Evolutionary conservation across 1,140 invertebrate species (phyloP), one percentile per base, ranked within the genome.

Genomic region (Tenebrio molitor): DNA sequence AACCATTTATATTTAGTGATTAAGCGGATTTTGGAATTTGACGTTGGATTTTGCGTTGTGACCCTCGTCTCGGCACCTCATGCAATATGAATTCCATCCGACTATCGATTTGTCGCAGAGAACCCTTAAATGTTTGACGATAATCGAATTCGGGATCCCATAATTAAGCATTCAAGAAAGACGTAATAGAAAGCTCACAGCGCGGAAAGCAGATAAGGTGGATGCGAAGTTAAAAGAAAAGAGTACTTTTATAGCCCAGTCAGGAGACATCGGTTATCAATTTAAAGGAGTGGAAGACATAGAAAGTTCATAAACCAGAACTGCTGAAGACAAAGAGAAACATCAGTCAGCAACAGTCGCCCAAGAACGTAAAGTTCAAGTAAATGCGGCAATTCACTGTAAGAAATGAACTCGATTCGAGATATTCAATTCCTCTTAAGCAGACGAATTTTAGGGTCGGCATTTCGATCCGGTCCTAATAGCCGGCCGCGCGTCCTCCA

Each of bases 301-400:
- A 44, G 69, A 67, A 65, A 67, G 71, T 77, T 72, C 64, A 74
- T 78, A 75, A 79, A 78, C 72, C 73, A 65, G 68, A 66, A 66
- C 19, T 69, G 64, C 19, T 53, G 39, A 67, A 75, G 75, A 80
- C 79, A 80, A 80, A 80, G 75, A 71, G 74, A 73, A 76, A 78
- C 78, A 79, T 79, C 77, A 78, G 72, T 78, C 79, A 79, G 76
- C 71, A 74, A 62, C 77, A 76, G 72, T 78, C 74, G 72, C 70
- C 58, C 42, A 73, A 77, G 73, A 74, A 75, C 76, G 76, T 73
- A 77, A 78, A 78, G 69, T 79, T 78, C 75, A 79, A 79, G 75
- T 78, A 79, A 79, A 79, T 78, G 77, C 66, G 68, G 71, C 77
- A 77, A 78, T 79, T 78, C 76, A 63, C 63, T 70, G 65, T 73